Evolutionary conservation across 2,113 vertebrate genomes (phyloP), one percentile per base, ranked within the genome.

Genomic region (Microcebus lehilahytsara): DNA sequence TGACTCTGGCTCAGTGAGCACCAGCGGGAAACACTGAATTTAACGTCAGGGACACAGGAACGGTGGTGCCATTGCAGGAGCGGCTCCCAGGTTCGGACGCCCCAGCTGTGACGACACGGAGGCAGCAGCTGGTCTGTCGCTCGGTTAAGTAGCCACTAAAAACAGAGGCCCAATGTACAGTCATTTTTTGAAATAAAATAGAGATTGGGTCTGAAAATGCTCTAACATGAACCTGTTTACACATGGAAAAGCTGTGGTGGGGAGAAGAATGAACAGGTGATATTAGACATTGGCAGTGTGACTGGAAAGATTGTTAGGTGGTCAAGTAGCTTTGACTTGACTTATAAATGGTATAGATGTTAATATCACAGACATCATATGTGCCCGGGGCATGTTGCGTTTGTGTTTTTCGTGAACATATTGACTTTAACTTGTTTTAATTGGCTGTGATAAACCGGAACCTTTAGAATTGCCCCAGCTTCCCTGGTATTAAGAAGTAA

Each of bases 21-120:
- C 7, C n/a, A 53, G 58, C 9, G 30, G 92, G 16, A 95, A 85
- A 40, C 27, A 72, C 3, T 40, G 40, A 66, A 14, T 4, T 32
- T 32, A 75, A 40, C 58, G 20, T 27, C 19, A 56, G 1, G 46
- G 22, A 69, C 64, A 32, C 8, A 49, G 11, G 80, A 93, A 86
- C 14, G 4, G 42, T 6, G 84, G 2, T 53, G 2, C 12, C 9
- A 9, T 27, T 20, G n/a, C 32, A 17, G 0, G 1, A 42, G 9
- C 23, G 42, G 12, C 25, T 5, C 46, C 53, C 8, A 75, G 22
- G 22, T 7, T 67, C 62, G 4, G 2, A 30, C 46, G 9, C 2
- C 25, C 86, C 40, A 72, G 4, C n/a, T 62, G 72, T 85, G 34
- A 81, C 49, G 9, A 60, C 12, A 5, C 75, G 2, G 22, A 79